These are phyloP conservation scores for Anseranas semipalmata DNA, from an alignment of 2,113 vertebrate species.

Conservation along the genomic window DNA sequence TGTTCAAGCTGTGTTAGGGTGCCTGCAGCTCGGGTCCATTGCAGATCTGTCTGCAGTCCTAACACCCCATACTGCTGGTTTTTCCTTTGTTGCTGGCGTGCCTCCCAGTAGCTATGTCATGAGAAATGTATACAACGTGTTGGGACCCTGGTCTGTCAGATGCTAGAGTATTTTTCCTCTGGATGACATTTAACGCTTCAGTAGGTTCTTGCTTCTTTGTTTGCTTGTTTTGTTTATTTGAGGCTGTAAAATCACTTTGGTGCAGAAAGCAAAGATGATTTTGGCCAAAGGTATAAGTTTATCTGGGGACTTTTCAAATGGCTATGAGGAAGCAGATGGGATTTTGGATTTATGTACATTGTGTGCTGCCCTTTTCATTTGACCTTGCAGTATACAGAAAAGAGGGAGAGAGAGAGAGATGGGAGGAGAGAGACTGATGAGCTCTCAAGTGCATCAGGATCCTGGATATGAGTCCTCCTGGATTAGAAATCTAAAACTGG, in stretches of 20 bases:
- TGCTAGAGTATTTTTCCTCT: background rate
- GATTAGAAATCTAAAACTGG: background rate
- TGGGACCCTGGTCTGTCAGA: background rate
- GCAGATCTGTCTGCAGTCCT: background rate
- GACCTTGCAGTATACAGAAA: background rate
- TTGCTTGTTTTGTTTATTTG: background rate
- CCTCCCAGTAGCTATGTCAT: background rate
- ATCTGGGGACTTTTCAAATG: background rate
- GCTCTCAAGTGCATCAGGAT: background rate
- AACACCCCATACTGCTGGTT: background rate
- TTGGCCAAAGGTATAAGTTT: background rate
- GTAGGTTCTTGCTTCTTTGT: background rate
- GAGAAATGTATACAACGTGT: background rate
- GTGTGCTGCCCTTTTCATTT: background rate
- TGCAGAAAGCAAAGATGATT: background rate
- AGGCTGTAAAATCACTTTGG: background rate
- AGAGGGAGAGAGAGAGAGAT: background rate
- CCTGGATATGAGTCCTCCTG: background rate
- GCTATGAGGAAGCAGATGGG: background rate
- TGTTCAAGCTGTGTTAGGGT: constrained; percentile 15
- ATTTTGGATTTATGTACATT: background rate
- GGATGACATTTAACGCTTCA: background rate
- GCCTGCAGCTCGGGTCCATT: background rate
- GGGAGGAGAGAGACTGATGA: background rate
- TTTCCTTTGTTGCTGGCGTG: background rate